Percentiles rank a stretch among this genome's conserved stretches.
These are phyloP conservation scores for Aplodontia rufa DNA, from an alignment of 2,113 vertebrate species.

Conservation along the genomic window DNA sequence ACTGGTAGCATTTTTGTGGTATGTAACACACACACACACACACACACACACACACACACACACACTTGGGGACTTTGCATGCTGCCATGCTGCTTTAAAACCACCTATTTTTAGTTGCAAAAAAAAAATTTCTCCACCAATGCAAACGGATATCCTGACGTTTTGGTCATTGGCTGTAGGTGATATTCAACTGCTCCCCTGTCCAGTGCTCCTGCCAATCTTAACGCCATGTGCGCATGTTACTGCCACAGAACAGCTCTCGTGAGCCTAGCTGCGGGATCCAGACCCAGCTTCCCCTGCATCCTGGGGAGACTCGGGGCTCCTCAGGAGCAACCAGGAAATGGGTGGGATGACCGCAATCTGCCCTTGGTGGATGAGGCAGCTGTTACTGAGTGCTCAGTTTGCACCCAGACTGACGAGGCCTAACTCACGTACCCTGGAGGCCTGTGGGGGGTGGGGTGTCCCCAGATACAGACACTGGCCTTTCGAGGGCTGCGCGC, in stretches of 20 bases:
- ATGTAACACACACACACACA: background rate
- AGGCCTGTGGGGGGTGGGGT: background rate
- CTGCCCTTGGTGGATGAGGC: background rate
- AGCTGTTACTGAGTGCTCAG: accelerated
- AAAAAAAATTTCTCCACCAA: background rate
- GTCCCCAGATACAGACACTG: background rate
- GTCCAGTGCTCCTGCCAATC: background rate
- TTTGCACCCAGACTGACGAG: background rate
- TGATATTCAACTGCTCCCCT: accelerated
- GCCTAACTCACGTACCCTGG: background rate
- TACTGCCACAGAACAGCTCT: background rate
- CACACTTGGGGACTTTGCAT: background rate
- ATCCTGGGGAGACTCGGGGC: background rate
- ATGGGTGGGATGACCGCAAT: accelerated
- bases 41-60: background rate
- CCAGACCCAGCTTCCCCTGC: background rate
- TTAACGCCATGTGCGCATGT: background rate
- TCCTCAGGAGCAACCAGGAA: background rate
- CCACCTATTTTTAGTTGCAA: background rate
- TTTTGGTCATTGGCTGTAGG: accelerated
- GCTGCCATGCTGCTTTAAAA: background rate
- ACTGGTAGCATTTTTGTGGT: no score
- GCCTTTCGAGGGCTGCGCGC: background rate
- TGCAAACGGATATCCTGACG: no score
- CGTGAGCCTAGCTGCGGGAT: background rate